Conservation (phyloP, 1,140 invertebrate species). For the Pristionchus pacificus region DNA sequence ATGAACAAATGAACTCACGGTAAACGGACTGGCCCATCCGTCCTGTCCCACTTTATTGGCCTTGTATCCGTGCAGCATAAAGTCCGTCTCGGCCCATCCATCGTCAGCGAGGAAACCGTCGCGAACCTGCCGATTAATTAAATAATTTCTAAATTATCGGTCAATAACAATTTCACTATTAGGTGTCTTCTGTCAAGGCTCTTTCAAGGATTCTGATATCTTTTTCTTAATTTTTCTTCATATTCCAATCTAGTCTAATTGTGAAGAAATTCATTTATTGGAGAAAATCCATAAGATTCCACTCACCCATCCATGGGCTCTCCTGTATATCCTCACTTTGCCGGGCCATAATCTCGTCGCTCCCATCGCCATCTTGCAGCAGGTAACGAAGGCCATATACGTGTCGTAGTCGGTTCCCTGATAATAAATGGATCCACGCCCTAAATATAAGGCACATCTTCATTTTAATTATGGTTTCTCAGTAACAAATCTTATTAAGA, state of each 20-base stretch:
- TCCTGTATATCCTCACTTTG: constrained; percentile 35
- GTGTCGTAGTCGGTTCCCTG: constrained; percentile 41
- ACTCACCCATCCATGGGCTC: constrained; percentile 38
- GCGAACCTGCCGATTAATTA: neutral
- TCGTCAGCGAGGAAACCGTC: constrained; percentile 36
- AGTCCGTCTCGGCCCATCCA: constrained; percentile 27
- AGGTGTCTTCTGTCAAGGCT: no score
- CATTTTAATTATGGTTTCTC: neutral
- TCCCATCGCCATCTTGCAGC: constrained; percentile 39
- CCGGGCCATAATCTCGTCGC: constrained; percentile 35
- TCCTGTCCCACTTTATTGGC: constrained; percentile 20
- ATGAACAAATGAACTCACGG: constrained; percentile 1
- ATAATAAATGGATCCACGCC: no score
- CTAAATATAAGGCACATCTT: neutral
- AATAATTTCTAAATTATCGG: neutral
- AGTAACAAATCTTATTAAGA: neutral
- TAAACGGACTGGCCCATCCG: constrained; percentile 35
- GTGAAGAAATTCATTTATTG: neutral
- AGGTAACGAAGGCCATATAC: constrained; percentile 48
- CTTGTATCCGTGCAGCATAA: constrained; percentile 41
- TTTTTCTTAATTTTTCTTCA: no score
- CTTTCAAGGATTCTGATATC: no score
- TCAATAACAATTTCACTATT: no score
- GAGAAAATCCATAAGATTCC: neutral
- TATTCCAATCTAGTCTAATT: no score